Evolutionary conservation across 1,140 invertebrate genomes (phyloP), one percentile per base, ranked within the genome.

Genomic region (Drosophila persimilis): DNA sequence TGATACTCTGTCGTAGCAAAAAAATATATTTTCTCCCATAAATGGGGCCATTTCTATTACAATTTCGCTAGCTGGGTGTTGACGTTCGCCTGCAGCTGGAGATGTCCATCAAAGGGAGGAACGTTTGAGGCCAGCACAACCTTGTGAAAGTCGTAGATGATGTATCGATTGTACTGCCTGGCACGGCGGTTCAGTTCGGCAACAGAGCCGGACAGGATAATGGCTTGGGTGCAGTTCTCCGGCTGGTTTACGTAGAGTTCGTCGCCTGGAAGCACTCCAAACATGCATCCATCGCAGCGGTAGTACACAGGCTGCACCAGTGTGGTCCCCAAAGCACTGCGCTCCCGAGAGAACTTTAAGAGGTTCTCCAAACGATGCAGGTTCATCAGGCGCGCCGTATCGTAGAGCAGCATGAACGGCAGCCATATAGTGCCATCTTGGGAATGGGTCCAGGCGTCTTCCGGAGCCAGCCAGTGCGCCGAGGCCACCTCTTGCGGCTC

Each of bases 361-460:
- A 92, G 92, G 13, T 92, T 70, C 3, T 92, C 46, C 57, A 93
- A 84, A 55, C 90, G 47, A 20, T 92, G 80, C 15, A 94, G 70
- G 45, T 84, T 89, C 62, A 91, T 80, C 90, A 92, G 57, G 80
- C 92, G 41, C 47, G 89, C 72, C 92, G 88, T 90, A 73, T 92
- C 47, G 72, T 86, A 62, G 92, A 89, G 92, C 93, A 93, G 80
- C 92, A 94, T 72, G 84, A 90, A 89, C 92, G 94, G 94, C 80
- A 81, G 94, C 93, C 75, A 94, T 92, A 44, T 96, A 93, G 93
- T 96, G 95, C 92, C 90, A 73, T 94, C 93, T 61, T 80, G 63
- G 92, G 91, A 59, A 79, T 74, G 6, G 93, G 93, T 61, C 93
- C 91, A 53, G 91, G 70, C 74, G 1, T 70, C 51, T 0, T 7